These are phyloP conservation scores for Coleophora deauratella DNA, from an alignment of 2,888 invertebrate species.

Conservation along the genomic window DNA sequence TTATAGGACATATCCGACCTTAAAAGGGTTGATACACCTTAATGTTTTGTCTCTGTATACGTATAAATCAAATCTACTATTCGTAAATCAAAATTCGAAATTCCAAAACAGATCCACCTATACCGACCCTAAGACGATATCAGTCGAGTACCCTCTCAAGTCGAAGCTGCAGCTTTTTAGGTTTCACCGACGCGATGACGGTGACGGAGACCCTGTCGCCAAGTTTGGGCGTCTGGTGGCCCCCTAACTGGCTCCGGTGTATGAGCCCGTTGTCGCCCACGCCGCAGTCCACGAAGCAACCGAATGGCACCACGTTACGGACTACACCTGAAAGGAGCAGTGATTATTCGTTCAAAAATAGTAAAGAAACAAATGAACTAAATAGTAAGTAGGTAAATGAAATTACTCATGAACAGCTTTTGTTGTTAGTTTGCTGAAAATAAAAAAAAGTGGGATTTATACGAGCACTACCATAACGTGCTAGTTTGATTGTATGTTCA, in stretches of 20 bases:
- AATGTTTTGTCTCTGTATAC: no score
- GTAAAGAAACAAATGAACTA: no score
- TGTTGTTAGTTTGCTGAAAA: no score
- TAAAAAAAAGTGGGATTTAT: no score
- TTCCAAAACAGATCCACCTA: constrained; percentile 14
- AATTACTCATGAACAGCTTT: no score
- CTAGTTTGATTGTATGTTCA: no score
- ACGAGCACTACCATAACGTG: no score
- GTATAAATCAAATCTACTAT: no score
- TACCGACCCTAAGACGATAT: constrained; percentile 16
- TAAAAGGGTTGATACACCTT: no score
- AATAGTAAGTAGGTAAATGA: no score
- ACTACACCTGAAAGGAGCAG: constrained; percentile 79
- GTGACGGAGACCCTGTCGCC: constrained; percentile 81
- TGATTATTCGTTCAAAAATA: not conserved
- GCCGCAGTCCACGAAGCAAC: constrained; percentile 92
- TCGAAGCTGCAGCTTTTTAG: constrained; percentile 73
- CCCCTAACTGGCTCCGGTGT: constrained; percentile 76
- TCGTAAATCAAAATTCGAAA: not conserved
- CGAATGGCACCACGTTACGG: constrained; percentile 90
- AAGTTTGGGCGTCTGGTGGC: constrained; percentile 68
- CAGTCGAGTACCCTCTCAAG: constrained; percentile 56
- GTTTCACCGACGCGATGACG: constrained; percentile 73
- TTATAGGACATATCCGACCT: no score
- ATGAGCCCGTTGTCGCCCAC: constrained; percentile 82